Base-by-base conservation (phyloP, 2,797 vertebrate species). In the Molossus molossus region DNA sequence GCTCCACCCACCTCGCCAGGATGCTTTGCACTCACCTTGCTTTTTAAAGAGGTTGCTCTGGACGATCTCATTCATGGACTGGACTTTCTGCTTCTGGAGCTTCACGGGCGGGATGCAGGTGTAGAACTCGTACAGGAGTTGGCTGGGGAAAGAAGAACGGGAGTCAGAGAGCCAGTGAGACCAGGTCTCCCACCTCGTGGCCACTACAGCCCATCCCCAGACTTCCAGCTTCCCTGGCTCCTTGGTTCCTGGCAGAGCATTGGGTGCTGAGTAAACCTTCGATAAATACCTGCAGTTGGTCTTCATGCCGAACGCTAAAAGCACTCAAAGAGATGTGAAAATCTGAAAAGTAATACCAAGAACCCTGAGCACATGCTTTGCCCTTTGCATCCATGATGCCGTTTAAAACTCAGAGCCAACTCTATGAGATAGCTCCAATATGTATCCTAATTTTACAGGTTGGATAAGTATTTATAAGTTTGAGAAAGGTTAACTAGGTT, bases 31-130 rank as follows among this genome's bases (percentile, higher is more conserved):
- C 90, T 98, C 97, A 99, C 99, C 99, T 99, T 99, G 99, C 96
- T 97, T 99, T 97, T 99, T 99, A 97, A 99, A 99, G 94, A 99
- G 99, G 80, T 98, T 99, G 98, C 99, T 99, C 97, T 97, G 98
- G 69, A 99, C 99, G 0, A 99, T 99, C 98, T 99, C 99, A 62
- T 99, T 99, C 99, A 99, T 99, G 95, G 99, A 99, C 83, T 99
- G 97, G 70, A 99, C 99, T 97, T 99, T 99, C 97, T 99, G 99
- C 96, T 99, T 99, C 98, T 99, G 99, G 14, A 99, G 98, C 81
- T 99, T 99, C 96, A 98, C 99, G 0, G 99, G 99, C 11, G 99
- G 99, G 94, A 99, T 99, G 97, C 99, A 99, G 95, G 99, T 99
- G 48, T 99, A 99, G 98, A 99, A 99, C 97, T 99, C 99, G 76